These are phyloP conservation scores for Sebastiscus albofasciatus DNA, from an alignment of 2,797 vertebrate species.

Conservation along the genomic window DNA sequence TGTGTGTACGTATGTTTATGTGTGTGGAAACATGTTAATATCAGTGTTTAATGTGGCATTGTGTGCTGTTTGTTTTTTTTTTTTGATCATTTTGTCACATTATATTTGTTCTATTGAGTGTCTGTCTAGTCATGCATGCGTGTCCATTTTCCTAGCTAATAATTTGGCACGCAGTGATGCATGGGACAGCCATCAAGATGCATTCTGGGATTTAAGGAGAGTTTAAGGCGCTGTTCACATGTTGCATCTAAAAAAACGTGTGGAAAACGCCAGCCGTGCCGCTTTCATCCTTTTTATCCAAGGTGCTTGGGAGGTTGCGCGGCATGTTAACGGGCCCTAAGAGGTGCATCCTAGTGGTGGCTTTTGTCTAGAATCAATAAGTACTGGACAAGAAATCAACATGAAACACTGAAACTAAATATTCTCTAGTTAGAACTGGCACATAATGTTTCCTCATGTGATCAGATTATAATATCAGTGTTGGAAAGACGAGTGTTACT, in stretches of 20 bases:
- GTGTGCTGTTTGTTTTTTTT: not conserved
- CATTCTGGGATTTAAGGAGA: not conserved
- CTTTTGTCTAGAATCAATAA: not conserved
- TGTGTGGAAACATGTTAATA: slow-evolving; percentile 11
- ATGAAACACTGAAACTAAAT: too few relatives aligned
- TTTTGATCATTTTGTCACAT: not conserved
- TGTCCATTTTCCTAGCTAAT: slow-evolving; percentile 4
- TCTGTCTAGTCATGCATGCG: not conserved
- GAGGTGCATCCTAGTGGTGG: not conserved
- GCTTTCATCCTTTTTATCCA: too few relatives aligned
- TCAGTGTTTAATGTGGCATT: slow-evolving; percentile 4
- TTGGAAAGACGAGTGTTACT: too few relatives aligned
- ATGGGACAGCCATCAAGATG: not conserved
- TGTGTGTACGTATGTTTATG: not conserved
- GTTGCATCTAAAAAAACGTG: too few relatives aligned
- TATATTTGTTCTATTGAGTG: not conserved
- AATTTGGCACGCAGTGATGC: not conserved
- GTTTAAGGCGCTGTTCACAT: not conserved
- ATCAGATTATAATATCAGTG: too few relatives aligned
- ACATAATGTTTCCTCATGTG: too few relatives aligned
- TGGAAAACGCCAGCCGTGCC: too few relatives aligned
- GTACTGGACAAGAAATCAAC: not conserved
- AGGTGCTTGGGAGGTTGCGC: too few relatives aligned
- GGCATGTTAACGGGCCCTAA: fast-evolving
- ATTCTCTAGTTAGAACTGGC: too few relatives aligned